A percentile compares a stretch with the other conserved stretches of the same genome.
Evolutionary conservation across 2,888 invertebrate genomes (phyloP).

Genomic region (Pecten maximus): DNA sequence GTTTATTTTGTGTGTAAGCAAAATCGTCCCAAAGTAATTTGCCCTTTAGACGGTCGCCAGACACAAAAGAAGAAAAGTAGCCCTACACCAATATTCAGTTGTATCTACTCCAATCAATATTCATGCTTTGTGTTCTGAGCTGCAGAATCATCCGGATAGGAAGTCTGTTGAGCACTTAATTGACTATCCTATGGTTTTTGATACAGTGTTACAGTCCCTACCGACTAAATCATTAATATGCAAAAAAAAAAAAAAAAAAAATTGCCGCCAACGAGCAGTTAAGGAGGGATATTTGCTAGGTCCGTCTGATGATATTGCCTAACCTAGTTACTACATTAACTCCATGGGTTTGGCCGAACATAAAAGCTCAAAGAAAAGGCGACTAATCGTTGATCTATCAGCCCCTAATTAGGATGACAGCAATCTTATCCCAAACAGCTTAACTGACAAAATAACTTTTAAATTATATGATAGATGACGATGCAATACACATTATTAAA

Average conservation of each 20-base stretch:
- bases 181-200: too few relatives aligned
- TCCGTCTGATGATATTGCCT: neutral
- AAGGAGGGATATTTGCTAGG: conserved; percentile 19
- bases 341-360: conserved; percentile 8
- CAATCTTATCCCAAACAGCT: neutral
- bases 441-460: conserved; percentile 39
- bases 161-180: too few relatives aligned
- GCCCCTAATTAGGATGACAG: neutral
- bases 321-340: neutral
- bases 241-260: neutral
- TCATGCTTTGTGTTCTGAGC: neutral
- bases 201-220: too few relatives aligned
- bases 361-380: conserved; percentile 13
- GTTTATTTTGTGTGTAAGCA: neutral
- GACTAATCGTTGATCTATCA: conserved; percentile 39
- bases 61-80: neutral
- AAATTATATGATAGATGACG: conserved; percentile 17
- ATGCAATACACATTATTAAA: conserved; percentile 35
- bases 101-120: neutral
- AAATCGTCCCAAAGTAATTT: neutral
- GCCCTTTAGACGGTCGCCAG: too few relatives aligned
- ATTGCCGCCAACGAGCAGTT: neutral
- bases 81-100: neutral
- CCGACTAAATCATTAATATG: neutral
- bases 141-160: too few relatives aligned